Evolutionary conservation across 2,113 vertebrate species (phyloP), one percentile per base, ranked within the genome.

Genomic region (Calyptommatus sinebrachiatus): DNA sequence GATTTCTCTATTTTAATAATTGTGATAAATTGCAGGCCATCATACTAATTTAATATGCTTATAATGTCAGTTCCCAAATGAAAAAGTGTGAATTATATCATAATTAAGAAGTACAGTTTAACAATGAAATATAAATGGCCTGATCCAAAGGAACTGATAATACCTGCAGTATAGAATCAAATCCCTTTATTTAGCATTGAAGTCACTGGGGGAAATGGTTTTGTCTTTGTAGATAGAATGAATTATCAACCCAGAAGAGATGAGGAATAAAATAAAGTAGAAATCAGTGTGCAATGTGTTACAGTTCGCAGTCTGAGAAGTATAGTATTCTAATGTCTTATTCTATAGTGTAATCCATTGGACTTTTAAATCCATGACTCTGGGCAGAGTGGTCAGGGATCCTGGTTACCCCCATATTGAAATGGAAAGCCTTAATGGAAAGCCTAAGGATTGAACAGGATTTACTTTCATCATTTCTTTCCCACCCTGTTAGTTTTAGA

Each of bases 1-100:
- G 91, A 77, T 86, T 89, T 82, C 84, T 88, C 76, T 81, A 83
- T 88, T 92, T 91, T 87, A 88, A 84, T 69, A 84, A 86, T 84
- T 83, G 80, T 86, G 88, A 91, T 90, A 90, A 88, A 91, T 86
- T 86, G 83, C 68, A 87, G 79, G 28, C 74, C 76, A 85, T 90
- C 79, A 83, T 75, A 20, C 28, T 62, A 88, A 90, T 87, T 91
- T 86, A 88, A 87, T 86, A 77, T 87, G 80, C 88, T 90, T 91
- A 86, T 82, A 83, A 71, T 86, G 88, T 84, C 92, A 88, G 73
- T 83, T 86, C 76, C 80, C 61, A 87, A 73, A 84, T 29, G 63
- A 85, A 91, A 90, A 79, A 79, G 29, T 70, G 78, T 84, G 84
- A 85, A 87, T 69, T 65, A 82, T 76, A 73, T 83, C 72, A 69